Evolutionary conservation across 92 coral and sea anemone species (phyloP), one percentile per base, ranked within the genome.

Genomic region (Actinostola sp.): DNA sequence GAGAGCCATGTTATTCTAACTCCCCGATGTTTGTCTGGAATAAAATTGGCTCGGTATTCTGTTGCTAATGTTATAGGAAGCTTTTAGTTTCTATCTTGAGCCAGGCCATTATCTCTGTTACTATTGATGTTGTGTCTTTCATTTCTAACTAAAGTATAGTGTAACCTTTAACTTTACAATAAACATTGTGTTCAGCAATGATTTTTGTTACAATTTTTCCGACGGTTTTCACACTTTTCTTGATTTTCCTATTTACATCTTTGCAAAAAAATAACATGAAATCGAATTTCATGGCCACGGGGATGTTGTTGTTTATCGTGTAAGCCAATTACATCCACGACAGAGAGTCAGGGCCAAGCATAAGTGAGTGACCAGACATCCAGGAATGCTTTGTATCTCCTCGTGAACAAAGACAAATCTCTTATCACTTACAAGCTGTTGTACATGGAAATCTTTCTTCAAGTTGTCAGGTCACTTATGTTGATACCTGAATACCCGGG

Each of bases 381-480:
- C 28, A 53, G 59, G 59, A 53, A 53, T 53, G 59, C 21, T 20
- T 53, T 53, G 2, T 53, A 36, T 36, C 25, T 16, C 25, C 59
- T 20, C 31, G 59, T 3, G 8, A 9, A 53, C 59, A 49, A 15
- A 16, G 19, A 49, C 59, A 20, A 2, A 20, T 53, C 59, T 53
- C 63, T 57, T 30, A 57, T 57, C 63, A 57, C 39, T 30, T 57
- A 28, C 63, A 57, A 57, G 39, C 63, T 57, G 39, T 17, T 57
- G 29, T 21, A 54, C 53, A 46, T 46, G 53, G n/a, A 53, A 53
- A 39, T 16, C 59, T 53, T 53, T 53, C 25, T 20, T 13, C 7
- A 53, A 53, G 26, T 53, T 20, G 25, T 46, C 53, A 46, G 23
- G 23, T 13, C 53, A 16, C 15, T 4, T 36, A 11, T 36, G 11